Conservation (phyloP, 2,888 invertebrate genomes). For the Reticulitermes lucifugus region DNA sequence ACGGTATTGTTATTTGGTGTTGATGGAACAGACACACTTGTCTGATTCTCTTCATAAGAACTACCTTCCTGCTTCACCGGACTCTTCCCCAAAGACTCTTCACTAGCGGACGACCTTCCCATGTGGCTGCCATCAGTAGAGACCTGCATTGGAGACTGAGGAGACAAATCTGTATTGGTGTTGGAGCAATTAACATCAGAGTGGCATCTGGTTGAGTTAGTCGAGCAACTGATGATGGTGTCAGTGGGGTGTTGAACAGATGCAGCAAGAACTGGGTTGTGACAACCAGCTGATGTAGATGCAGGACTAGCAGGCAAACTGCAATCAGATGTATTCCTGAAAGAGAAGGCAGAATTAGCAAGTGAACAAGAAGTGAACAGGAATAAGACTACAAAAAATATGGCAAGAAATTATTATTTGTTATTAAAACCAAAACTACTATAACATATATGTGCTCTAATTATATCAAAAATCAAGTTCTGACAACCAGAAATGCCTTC, state of each 20-base stretch:
- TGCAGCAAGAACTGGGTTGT: neutral
- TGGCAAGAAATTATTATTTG: neutral
- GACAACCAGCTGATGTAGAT: neutral
- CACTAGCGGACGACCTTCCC: constrained; percentile 46
- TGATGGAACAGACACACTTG: constrained; percentile 34
- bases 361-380: neutral
- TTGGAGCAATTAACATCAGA: constrained; percentile 58
- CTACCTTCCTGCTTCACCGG: constrained; percentile 19
- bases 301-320: constrained; percentile 55
- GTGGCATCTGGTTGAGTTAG: constrained; percentile 60
- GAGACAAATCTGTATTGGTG: constrained; percentile 63
- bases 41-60: constrained; percentile 36
- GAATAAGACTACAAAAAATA: neutral
- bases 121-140: constrained; percentile 61
- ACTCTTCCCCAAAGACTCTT: constrained; percentile 47
- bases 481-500: too few relatives aligned
- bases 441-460: too few relatives aligned
- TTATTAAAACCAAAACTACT: too few relatives aligned
- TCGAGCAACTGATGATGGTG: constrained; percentile 57
- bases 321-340: constrained; percentile 54
- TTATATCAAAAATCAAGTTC: too few relatives aligned
- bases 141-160: constrained; percentile 66
- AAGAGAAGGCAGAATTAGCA: constrained; percentile 8
- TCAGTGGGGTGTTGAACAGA: constrained; percentile 2
- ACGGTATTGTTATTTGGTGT: constrained; percentile 42